Conservation (phyloP, 2,113 vertebrate genomes). For the Strix uralensis region DNA sequence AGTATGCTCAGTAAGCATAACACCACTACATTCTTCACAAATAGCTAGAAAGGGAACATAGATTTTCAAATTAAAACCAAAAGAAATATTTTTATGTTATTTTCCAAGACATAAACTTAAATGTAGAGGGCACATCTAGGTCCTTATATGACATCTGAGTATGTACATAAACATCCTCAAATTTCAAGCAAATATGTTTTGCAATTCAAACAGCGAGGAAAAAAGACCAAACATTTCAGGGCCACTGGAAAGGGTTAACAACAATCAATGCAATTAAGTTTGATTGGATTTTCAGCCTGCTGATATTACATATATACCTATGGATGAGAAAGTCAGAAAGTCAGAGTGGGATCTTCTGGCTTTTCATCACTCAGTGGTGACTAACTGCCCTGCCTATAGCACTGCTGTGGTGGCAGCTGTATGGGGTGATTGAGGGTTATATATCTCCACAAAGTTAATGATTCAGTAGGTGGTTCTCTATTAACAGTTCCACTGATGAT, state of each 20-base stretch:
- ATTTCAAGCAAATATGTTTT: neutral
- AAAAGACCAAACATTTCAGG: neutral
- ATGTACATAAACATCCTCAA: neutral
- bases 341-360: neutral
- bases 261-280: neutral
- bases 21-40: neutral
- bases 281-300: neutral
- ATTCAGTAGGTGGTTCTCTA: neutral
- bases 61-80: neutral
- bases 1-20: neutral
- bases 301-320: neutral
- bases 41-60: neutral
- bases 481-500: neutral
- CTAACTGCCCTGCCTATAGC: neutral
- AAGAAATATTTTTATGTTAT: neutral
- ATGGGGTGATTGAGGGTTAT: neutral
- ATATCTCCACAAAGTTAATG: neutral
- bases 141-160: neutral
- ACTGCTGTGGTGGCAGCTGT: neutral
- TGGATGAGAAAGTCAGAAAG: neutral
- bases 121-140: neutral
- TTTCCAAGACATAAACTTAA: neutral
- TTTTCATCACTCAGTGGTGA: neutral
- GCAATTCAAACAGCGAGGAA: neutral
- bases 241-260: neutral